Conservation (phyloP, 2,113 vertebrate genomes). For the Galemys pyrenaicus region DNA sequence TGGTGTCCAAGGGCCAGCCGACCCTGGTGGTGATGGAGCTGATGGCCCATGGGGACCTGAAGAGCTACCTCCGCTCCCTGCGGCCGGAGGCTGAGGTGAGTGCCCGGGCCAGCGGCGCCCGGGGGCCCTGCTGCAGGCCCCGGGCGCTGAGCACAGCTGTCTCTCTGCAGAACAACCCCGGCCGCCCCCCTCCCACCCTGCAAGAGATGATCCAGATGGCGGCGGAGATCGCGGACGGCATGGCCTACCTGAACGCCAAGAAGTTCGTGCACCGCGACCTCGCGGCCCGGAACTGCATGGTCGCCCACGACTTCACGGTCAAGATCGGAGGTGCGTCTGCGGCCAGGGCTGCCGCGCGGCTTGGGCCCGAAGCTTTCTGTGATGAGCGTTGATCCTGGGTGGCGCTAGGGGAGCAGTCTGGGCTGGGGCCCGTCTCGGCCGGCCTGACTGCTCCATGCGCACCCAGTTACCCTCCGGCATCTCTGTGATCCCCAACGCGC, state of each 20-base stretch:
- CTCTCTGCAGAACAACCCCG: constrained; percentile 91
- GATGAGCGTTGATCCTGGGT: no score
- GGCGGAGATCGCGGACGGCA: constrained; percentile 96
- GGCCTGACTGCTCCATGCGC: no score
- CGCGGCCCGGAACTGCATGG: constrained; percentile 98
- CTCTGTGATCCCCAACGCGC: no score
- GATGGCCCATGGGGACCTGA: constrained; percentile 97
- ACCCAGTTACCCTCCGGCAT: no score
- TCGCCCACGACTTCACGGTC: constrained; percentile 96
- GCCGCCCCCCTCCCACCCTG: constrained; percentile 91
- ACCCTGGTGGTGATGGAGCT: constrained; percentile 98
- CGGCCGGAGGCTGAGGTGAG: constrained; percentile 95
- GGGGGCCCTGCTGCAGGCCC: rapidly evolving
- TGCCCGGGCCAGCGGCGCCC: rapidly evolving
- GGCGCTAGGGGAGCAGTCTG: no score
- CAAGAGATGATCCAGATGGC: constrained; percentile 98
- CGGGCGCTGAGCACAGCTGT: background rate
- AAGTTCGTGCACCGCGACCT: constrained; percentile 99
- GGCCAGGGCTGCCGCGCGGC: no score
- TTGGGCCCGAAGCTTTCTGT: no score
- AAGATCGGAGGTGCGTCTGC: constrained; percentile 94
- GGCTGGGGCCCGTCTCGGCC: no score
- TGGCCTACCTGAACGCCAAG: constrained; percentile 99
- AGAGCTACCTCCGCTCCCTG: constrained; percentile 94
- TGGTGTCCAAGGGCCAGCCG: constrained; percentile 97